phyloP scores from a whole-genome alignment of 1,140 invertebrate genomes.

The Formica selysi region DNA sequence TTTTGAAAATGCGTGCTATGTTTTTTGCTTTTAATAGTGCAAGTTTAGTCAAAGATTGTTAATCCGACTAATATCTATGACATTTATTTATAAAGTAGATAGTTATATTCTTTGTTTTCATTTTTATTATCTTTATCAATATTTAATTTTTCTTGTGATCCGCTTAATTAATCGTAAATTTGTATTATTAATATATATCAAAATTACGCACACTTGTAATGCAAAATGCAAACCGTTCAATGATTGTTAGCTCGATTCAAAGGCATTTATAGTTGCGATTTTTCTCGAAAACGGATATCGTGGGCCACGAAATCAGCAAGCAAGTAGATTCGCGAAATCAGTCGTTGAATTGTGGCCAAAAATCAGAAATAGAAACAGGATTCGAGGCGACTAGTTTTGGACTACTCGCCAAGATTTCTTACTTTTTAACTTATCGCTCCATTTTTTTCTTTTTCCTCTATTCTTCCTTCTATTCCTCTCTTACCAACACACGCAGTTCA shows the following conservation, averaged over 20 bases:
- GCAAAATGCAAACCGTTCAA: slow-evolving; percentile 19
- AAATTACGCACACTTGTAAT: neutral
- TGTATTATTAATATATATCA: no score
- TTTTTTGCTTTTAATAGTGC: slow-evolving; percentile 15
- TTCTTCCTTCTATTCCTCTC: slow-evolving; percentile 11
- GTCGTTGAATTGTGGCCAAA: slow-evolving; percentile 65
- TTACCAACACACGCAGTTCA: slow-evolving; percentile 8
- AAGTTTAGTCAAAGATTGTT: neutral
- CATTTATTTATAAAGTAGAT: neutral
- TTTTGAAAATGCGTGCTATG: slow-evolving; percentile 53
- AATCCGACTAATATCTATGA: neutral
- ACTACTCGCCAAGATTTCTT: slow-evolving; percentile 57
- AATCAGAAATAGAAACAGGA: slow-evolving; percentile 20
- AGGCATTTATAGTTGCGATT: slow-evolving; percentile 1
- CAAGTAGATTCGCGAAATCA: slow-evolving; percentile 39
- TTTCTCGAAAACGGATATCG: neutral
- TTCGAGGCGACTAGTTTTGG: slow-evolving; percentile 63
- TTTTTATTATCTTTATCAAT: no score
- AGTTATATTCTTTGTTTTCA: no score
- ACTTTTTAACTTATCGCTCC: neutral
- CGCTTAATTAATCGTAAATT: no score
- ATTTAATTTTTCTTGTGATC: no score
- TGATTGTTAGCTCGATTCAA: slow-evolving; percentile 21
- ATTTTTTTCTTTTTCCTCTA: neutral
- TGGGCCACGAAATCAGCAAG: slow-evolving; percentile 23